Evolutionary conservation across 2,797 vertebrate species (phyloP).

Genomic region (Naso thynnoides): DNA sequence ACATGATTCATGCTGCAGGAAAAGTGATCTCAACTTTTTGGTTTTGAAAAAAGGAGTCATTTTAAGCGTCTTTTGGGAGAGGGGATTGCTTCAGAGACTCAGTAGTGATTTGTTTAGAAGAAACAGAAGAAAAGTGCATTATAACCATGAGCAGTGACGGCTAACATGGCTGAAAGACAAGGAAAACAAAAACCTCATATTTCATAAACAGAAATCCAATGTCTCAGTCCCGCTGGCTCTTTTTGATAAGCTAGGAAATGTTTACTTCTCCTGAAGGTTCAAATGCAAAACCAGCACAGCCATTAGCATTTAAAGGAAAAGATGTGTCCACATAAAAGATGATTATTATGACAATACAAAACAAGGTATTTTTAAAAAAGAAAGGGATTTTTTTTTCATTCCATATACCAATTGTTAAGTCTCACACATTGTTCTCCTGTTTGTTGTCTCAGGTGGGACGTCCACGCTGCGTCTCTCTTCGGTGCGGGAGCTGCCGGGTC

Average conservation of each 20-base stretch:
- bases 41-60: background rate
- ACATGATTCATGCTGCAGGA: background rate
- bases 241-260: no score
- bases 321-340: background rate
- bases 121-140: background rate
- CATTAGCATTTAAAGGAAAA: background rate
- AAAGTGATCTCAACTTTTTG: background rate
- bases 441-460: slow-evolving; percentile 83
- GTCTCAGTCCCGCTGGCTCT: no score
- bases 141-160: no score
- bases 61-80: background rate
- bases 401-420: background rate
- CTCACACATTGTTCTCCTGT: slow-evolving; percentile 3
- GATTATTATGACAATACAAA: no score
- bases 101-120: slow-evolving; percentile 14
- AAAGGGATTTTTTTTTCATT: background rate
- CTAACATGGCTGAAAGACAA: no score
- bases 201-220: no score
- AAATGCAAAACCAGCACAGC: no score
- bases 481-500: slow-evolving; percentile 91
- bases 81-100: slow-evolving; percentile 1
- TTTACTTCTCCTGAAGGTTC: no score
- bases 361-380: no score
- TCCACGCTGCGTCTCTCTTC: slow-evolving; percentile 93
- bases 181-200: no score